A percentile compares a stretch with the other conserved stretches of the same genome.
phyloP scores from a whole-genome alignment of 2,888 invertebrate species.

The Scelioninae gen. 2 region DNA sequence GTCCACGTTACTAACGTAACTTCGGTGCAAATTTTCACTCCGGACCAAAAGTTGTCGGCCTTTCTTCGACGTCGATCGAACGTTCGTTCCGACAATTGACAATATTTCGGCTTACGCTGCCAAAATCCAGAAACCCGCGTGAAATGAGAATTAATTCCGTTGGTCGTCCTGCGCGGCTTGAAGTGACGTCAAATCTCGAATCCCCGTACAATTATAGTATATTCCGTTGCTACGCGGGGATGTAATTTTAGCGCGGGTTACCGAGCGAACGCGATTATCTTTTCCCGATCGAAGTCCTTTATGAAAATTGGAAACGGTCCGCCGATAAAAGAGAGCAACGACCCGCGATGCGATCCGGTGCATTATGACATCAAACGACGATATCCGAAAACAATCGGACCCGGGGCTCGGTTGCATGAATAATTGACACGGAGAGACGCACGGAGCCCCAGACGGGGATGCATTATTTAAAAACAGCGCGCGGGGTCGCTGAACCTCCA shows the following conservation, averaged over 20 bases:
- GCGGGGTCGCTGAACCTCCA: conserved; percentile 38
- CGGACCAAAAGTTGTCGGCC: no score
- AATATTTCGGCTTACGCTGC: no score
- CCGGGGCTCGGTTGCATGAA: conserved; percentile 14
- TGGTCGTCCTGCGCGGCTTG: no score
- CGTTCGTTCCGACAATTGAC: no score
- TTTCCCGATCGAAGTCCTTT: background rate
- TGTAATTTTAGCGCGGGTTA: conserved; percentile 18
- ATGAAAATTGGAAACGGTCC: conserved; percentile 3
- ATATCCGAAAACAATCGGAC: conserved; percentile 30
- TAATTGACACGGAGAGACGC: conserved; percentile 37
- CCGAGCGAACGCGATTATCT: conserved; percentile 11
- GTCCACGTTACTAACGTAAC: conserved; percentile 40
- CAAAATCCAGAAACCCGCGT: no score
- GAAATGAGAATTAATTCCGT: no score
- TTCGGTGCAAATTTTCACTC: no score
- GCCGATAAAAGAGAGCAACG: conserved; percentile 8
- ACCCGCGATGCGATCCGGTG: conserved; percentile 5
- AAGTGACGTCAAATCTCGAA: no score
- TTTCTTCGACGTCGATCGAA: no score
- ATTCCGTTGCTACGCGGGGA: no score
- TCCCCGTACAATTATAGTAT: no score
- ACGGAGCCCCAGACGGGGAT: conserved; percentile 17
- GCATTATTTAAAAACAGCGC: conserved; percentile 44
- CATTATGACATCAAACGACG: conserved; percentile 12